These are phyloP conservation scores for Chalcosyrphus nemorum DNA, from an alignment of 2,888 invertebrate species.

Conservation along the genomic window DNA sequence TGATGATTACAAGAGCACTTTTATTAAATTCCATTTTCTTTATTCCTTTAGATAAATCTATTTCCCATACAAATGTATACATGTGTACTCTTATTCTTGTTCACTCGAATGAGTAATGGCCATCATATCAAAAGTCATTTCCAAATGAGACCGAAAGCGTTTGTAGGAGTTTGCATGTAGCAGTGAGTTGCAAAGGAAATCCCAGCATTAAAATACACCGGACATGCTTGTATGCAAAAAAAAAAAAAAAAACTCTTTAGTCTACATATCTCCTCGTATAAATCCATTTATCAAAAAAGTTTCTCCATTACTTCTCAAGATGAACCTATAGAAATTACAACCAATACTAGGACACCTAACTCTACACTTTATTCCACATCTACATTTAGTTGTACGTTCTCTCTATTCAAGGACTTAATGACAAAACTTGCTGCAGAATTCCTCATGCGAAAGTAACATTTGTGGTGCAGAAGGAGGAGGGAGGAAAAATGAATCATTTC, in stretches of 20 bases:
- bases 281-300: constrained; percentile 60
- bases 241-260: no score
- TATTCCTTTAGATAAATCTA: not conserved
- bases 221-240: constrained; percentile 32
- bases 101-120: constrained; percentile 4
- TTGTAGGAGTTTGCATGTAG: not conserved
- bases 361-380: not conserved
- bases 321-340: constrained; percentile 35
- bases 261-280: constrained; percentile 11
- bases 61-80: not conserved
- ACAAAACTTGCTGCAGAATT: constrained; percentile 21
- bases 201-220: constrained; percentile 15
- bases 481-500: constrained; percentile 23
- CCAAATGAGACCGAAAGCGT: not conserved
- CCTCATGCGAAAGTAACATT: constrained; percentile 16
- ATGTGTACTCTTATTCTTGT: not conserved
- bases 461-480: no score
- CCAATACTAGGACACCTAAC: constrained; percentile 4
- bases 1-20: not conserved
- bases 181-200: constrained; percentile 10
- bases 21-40: constrained; percentile 7
- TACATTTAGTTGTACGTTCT: not conserved
- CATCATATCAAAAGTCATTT: constrained; percentile 26
- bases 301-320: constrained; percentile 43
- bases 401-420: constrained; percentile 14